Base-by-base conservation (phyloP, 1,140 invertebrate genomes). In the Choristoneura fumiferana region DNA sequence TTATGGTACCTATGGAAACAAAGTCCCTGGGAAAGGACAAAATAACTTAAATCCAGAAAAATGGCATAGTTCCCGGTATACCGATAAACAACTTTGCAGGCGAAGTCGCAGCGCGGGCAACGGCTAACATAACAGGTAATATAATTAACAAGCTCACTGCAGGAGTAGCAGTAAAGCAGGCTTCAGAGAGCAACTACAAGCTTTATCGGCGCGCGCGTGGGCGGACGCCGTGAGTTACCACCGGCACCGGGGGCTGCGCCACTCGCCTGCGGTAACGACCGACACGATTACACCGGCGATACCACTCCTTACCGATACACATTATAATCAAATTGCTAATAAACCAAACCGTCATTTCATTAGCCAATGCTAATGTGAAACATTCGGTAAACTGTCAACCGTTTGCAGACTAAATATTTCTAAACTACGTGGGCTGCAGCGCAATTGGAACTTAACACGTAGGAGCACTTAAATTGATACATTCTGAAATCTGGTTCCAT, bases 391-490 rank as follows among this genome's bases (percentile, higher is more conserved):
- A 56, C 58, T 61, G 54, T 62, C 65, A 60, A 58, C 53, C 12
- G 60, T 62, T 53, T 29, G 58, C 52, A 58, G 62, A 63, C 57
- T 58, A 62, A 57, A 49, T 63, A 54, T 36, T 52, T 57, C n/a
- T 4, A 49, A 49, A 54, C 15, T 13, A 52, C 36, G 14, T 55
- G 22, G 13, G 22, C n/a, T 37, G 68, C 65, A 29, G 2, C 22
- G 22, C 22, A 29, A 29, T n/a, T 60, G 73, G 62, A 18, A 13
- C 29, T 49, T 33, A n/a, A 52, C 35, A 62, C 57, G 75, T 79
- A 73, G 74, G 72, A 73, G 76, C 68, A 56, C 36, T 58, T 38
- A 64, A 72, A 79, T 79, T 76, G 61, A 75, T 70, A 69, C 64
- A 49, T 65, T 58, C 67, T 62, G 65, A 73, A 75, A 67, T 67